These are phyloP conservation scores for Caracal caracal DNA, from an alignment of 2,113 vertebrate species.

Conservation along the genomic window DNA sequence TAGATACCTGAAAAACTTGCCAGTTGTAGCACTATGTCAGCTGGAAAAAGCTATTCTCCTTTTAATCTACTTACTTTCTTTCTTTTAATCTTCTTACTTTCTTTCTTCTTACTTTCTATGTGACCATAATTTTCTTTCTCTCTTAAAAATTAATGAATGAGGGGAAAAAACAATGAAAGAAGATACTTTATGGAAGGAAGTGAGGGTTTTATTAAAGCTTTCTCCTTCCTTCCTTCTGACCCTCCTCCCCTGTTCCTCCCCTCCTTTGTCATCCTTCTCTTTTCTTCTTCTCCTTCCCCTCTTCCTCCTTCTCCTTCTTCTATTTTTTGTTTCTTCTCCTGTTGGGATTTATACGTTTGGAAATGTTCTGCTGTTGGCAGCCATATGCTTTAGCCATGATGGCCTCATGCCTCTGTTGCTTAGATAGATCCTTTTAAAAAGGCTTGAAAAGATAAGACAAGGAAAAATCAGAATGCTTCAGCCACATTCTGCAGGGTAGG, in stretches of 20 bases:
- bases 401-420: neutral
- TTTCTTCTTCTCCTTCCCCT: neutral
- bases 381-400: neutral
- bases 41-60: slow-evolving; percentile 60
- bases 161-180: neutral
- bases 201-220: neutral
- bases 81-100: neutral
- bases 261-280: neutral
- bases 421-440: neutral
- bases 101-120: neutral
- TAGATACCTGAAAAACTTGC: slow-evolving; percentile 24
- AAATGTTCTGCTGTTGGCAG: neutral
- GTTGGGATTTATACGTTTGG: neutral
- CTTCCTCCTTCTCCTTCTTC: neutral
- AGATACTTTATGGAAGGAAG: slow-evolving; percentile 1
- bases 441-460: neutral
- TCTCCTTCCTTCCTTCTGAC: neutral
- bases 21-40: slow-evolving; percentile 58
- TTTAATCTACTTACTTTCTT: slow-evolving; percentile 63
- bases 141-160: neutral
- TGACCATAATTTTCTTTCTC: slow-evolving; percentile 14
- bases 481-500: neutral
- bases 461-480: neutral
- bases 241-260: too few species aligned
- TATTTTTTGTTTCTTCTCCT: neutral